Base-by-base conservation (phyloP, 2,797 vertebrate species). In the Peromyscus attwateri region DNA sequence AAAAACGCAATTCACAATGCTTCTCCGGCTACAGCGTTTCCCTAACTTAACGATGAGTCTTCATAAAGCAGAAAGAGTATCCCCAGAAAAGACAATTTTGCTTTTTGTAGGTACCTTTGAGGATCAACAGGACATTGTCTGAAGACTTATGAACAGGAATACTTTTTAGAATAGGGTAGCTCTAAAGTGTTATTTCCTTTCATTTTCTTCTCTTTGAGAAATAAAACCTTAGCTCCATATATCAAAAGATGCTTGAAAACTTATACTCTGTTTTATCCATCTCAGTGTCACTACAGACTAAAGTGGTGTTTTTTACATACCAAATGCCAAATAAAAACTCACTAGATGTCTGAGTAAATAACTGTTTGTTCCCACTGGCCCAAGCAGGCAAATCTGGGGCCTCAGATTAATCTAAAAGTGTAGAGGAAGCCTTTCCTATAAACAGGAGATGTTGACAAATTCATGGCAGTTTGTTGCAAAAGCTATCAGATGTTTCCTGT, bases 161-260 rank as follows among this genome's bases (percentile, higher is more conserved):
- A 81, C n/a, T 83, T 49, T 91, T 91, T 83, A 91, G 81, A 95
- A 77, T 93, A 85, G 29, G 77, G 40, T 77, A 89, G 8, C 4
- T 84, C 9, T 55, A 89, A 88, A 96, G 94, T 87, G 0, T 25
- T 55, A 25, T 31, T 97, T 46, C 34, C 46, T 98, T 96, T 89
- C 81, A 55, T 91, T 96, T 40, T 25, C 37, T 95, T 83, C 27
- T 90, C 87, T 97, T 92, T 96, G 76, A 79, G 14, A 87, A 92
- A 91, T 25, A 82, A 77, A 55, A 87, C 6, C 5, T 52, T 66
- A 91, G 31, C 40, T 87, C 13, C 1, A 34, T 79, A 64, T 96
- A 84, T 89, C 83, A 93, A 95, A 91, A 83, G 29, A 70, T 77
- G 29, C 29, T 80, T 81, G 60, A 87, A 95, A 93, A 68, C 6